These are phyloP conservation scores for Ichneumoninae sp. DNA, from an alignment of 2,888 invertebrate genomes.

Conservation along the genomic window DNA sequence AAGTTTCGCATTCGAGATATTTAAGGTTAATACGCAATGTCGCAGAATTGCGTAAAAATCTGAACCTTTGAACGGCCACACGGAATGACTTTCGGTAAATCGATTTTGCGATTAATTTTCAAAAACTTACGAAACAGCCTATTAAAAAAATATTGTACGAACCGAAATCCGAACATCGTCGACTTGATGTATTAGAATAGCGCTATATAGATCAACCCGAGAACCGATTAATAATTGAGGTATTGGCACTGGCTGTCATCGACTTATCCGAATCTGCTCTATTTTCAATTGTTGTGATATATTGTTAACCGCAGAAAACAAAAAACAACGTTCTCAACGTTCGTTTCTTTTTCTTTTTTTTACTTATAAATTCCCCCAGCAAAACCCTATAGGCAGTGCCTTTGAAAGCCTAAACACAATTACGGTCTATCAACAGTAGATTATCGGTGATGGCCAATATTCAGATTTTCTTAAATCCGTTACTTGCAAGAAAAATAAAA, in stretches of 20 bases:
- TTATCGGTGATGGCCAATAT: conserved; percentile 1
- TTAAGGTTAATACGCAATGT: background rate
- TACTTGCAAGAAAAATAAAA: background rate
- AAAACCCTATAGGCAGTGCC: conserved; percentile 80
- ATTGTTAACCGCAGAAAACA: conserved; percentile 12
- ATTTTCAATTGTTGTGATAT: conserved; percentile 3
- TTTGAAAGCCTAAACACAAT: conserved; percentile 79
- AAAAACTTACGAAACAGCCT: conserved; percentile 26
- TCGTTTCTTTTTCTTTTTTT: conserved; percentile 25
- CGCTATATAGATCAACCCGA: background rate
- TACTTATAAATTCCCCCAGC: background rate
- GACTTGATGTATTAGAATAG: conserved; percentile 37
- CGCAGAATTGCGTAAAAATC: background rate
- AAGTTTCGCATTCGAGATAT: background rate
- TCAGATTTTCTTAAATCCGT: background rate
- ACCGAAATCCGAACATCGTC: conserved; percentile 57
- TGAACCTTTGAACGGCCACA: no score
- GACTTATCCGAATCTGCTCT: background rate
- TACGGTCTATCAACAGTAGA: conserved; percentile 58
- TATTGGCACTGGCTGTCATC: background rate
- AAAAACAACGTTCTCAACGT: background rate
- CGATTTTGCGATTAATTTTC: background rate
- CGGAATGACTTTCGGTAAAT: background rate
- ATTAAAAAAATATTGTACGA: conserved; percentile 31
- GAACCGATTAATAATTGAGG: conserved; percentile 1